Conservation (phyloP, 2,888 invertebrate genomes). For the Heterodera filipjevi region DNA sequence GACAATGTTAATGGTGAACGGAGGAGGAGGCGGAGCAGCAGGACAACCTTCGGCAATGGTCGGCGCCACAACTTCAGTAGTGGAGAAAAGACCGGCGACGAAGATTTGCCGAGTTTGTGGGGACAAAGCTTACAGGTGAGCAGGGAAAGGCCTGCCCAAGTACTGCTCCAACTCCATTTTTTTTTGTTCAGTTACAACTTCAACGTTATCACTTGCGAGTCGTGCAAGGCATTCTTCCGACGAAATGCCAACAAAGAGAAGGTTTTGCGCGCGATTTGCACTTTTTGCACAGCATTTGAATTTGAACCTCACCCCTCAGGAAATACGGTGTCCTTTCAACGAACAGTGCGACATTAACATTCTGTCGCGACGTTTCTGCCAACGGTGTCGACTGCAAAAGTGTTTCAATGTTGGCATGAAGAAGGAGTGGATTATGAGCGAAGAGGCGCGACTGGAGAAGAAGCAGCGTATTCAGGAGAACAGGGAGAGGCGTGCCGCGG, state of each 20-base stretch:
- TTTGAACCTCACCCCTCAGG: constrained; percentile 42
- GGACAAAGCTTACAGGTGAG: constrained; percentile 69
- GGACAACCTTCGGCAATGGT: constrained; percentile 17
- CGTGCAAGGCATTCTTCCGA: constrained; percentile 90
- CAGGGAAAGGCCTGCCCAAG: not conserved
- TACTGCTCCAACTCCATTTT: constrained; percentile 31
- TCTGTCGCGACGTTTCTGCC: constrained; percentile 86
- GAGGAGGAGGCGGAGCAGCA: not conserved
- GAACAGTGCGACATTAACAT: constrained; percentile 60
- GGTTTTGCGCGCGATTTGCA: constrained; percentile 34
- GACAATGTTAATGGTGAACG: not conserved
- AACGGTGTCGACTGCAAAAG: constrained; percentile 89
- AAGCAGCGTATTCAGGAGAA: constrained; percentile 63
- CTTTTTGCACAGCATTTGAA: not conserved
- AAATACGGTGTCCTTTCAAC: constrained; percentile 61
- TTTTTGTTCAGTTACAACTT: constrained; percentile 55
- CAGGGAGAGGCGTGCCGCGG: constrained; percentile 47
- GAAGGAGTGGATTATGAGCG: constrained; percentile 64
- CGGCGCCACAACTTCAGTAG: not conserved
- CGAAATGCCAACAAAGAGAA: constrained; percentile 78
- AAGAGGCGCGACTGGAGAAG: constrained; percentile 62
- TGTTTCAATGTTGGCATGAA: constrained; percentile 74
- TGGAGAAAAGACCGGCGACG: constrained; percentile 46
- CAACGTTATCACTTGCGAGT: constrained; percentile 70
- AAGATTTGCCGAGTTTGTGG: constrained; percentile 87